phyloP scores from a whole-genome alignment of 2,113 vertebrate species.

The Onychostruthus taczanowskii region DNA sequence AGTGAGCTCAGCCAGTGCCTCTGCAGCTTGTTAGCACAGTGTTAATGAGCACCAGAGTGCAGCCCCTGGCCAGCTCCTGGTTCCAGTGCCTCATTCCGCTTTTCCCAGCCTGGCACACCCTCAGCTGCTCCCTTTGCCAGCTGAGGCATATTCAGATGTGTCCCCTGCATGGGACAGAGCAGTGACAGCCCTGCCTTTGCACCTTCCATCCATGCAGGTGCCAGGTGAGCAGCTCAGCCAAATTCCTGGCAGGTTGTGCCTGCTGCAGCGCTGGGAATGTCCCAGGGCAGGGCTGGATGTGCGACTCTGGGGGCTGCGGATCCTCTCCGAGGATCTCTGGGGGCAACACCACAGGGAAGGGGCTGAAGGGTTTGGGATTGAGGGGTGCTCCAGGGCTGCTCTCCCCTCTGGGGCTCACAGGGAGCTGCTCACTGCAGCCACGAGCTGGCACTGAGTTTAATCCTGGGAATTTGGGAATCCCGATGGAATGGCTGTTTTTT shows the following conservation, averaged over 20 bases:
- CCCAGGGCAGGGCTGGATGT: background rate
- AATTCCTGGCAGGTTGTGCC: background rate
- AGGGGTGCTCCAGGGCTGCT: background rate
- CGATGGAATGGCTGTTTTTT: too few relatives aligned
- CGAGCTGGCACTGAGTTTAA: background rate
- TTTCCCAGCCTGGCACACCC: background rate
- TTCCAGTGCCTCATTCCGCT: rapidly evolving
- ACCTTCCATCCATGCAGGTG: rapidly evolving
- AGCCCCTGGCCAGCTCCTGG: background rate
- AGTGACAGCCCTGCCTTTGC: background rate
- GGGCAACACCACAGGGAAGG: background rate
- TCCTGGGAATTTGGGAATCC: background rate
- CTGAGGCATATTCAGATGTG: rapidly evolving
- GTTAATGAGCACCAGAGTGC: background rate
- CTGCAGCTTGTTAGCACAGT: rapidly evolving
- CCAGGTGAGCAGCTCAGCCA: background rate
- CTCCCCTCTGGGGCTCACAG: too few relatives aligned
- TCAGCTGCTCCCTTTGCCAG: background rate
- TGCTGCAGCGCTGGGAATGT: background rate
- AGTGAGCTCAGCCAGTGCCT: background rate
- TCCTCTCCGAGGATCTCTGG: background rate
- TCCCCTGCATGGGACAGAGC: rapidly evolving
- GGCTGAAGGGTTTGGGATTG: background rate
- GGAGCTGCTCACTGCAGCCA: background rate
- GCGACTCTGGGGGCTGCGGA: background rate